These are phyloP conservation scores for Phalloptychus januarius DNA, from an alignment of 2,797 vertebrate genomes.

Conservation along the genomic window DNA sequence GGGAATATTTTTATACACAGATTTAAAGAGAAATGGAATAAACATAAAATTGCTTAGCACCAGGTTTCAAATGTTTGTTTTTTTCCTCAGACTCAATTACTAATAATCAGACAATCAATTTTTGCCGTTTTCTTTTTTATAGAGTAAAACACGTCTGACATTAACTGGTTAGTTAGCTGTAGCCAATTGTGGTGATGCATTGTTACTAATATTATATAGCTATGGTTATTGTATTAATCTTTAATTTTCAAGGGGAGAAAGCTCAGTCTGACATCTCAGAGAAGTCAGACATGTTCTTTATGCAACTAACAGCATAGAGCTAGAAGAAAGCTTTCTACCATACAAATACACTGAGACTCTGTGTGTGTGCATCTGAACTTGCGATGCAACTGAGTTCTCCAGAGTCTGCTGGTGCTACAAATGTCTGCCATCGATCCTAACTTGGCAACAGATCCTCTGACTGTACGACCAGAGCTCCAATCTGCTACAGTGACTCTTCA, in stretches of 20 bases:
- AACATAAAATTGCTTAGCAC: background rate
- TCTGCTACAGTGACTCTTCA: constrained; percentile 46
- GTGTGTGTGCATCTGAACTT: constrained; percentile 29
- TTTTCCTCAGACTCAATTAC: no score
- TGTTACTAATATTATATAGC: no score
- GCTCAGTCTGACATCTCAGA: constrained; percentile 7
- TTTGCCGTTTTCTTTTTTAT: background rate
- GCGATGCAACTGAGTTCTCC: constrained; percentile 43
- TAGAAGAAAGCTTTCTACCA: constrained; percentile 7
- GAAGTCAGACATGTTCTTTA: background rate
- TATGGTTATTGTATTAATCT: background rate
- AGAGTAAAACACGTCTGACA: background rate
- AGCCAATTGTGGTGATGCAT: no score
- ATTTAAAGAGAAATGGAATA: background rate
- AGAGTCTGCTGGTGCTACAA: constrained; percentile 52
- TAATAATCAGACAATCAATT: background rate
- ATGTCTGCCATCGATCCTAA: constrained; percentile 64
- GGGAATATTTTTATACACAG: background rate
- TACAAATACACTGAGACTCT: constrained; percentile 28
- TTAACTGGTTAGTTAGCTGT: background rate
- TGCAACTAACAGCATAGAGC: constrained; percentile 9
- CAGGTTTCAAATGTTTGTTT: background rate
- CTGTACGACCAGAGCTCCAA: constrained; percentile 45
- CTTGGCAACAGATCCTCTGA: constrained; percentile 62
- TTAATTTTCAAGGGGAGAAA: background rate